Conservation (phyloP, 1,140 invertebrate species). For the Macrobrachium rosenbergii region DNA sequence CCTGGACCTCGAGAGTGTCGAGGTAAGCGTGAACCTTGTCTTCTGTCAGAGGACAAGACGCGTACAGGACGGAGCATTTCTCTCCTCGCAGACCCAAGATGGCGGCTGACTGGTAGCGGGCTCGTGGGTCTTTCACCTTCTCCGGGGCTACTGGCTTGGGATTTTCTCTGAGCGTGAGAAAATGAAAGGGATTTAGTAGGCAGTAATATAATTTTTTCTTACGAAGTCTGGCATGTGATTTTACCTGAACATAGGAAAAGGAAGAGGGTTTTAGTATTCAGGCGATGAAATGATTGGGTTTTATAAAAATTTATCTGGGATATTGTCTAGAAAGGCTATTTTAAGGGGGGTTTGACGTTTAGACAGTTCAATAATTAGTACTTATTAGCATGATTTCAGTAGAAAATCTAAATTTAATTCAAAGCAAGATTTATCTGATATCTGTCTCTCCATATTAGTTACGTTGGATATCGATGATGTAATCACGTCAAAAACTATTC, state of each 20-base stretch:
- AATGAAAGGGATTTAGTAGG: not conserved
- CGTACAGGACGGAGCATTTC: slow-evolving; percentile 18
- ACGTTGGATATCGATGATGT: no score
- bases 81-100: slow-evolving; percentile 28
- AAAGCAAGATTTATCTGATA: no score
- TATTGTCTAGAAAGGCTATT: no score
- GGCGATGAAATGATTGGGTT: no score
- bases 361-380: no score
- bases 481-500: no score
- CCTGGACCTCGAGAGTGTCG: slow-evolving; percentile 5
- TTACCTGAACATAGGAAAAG: not conserved
- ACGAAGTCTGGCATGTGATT: not conserved
- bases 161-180: not conserved
- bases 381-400: no score
- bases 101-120: slow-evolving; percentile 40
- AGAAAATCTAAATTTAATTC: no score
- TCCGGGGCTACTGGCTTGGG: slow-evolving; percentile 2
- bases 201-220: not conserved
- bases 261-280: no score
- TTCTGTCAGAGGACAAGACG: slow-evolving; percentile 9
- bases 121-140: not conserved
- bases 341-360: no score
- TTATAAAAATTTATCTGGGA: no score
- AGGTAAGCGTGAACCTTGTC: slow-evolving; percentile 28
- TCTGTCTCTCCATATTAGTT: no score